Conservation (phyloP, 1,140 invertebrate genomes). For the Phthorimaea operculella region DNA sequence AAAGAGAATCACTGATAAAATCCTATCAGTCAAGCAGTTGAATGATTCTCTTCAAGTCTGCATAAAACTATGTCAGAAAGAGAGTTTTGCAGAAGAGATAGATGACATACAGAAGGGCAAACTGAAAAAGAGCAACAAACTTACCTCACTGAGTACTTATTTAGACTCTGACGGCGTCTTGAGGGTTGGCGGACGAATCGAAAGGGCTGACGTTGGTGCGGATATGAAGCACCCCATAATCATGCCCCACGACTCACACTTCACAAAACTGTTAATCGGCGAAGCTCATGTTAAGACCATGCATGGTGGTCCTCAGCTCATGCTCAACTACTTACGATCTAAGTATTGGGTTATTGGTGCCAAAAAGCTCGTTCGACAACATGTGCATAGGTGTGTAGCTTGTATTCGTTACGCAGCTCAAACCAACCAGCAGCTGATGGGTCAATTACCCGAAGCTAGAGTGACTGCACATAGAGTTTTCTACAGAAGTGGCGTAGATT, state of each 20-base stretch:
- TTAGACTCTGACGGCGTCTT: slow-evolving; percentile 10
- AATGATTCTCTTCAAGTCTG: neutral
- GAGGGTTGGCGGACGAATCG: slow-evolving; percentile 9
- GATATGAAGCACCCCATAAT: slow-evolving; percentile 12
- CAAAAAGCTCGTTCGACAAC: neutral
- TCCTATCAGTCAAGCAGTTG: neutral
- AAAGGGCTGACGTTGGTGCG: slow-evolving; percentile 1
- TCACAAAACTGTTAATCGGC: slow-evolving; percentile 20
- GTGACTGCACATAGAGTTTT: slow-evolving; percentile 5
- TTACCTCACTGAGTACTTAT: slow-evolving; percentile 3
- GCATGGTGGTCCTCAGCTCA: slow-evolving; percentile 11
- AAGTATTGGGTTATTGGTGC: slow-evolving; percentile 4
- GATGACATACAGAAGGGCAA: neutral
- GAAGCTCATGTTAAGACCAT: slow-evolving; percentile 14
- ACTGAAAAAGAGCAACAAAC: neutral
- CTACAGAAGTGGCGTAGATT: slow-evolving; percentile 13
- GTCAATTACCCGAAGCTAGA: slow-evolving; percentile 2
- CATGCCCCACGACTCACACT: slow-evolving; percentile 13
- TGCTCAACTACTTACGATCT: slow-evolving; percentile 24
- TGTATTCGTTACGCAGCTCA: neutral
- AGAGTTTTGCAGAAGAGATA: neutral
- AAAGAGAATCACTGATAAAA: too few species aligned
- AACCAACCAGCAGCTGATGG: slow-evolving; percentile 2
- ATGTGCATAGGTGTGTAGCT: neutral
- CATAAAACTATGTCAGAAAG: neutral